Percentiles rank a stretch among this genome's conserved stretches.
Evolutionary conservation across 2,113 vertebrate species (phyloP).

Genomic region (Serilophus lunatus): DNA sequence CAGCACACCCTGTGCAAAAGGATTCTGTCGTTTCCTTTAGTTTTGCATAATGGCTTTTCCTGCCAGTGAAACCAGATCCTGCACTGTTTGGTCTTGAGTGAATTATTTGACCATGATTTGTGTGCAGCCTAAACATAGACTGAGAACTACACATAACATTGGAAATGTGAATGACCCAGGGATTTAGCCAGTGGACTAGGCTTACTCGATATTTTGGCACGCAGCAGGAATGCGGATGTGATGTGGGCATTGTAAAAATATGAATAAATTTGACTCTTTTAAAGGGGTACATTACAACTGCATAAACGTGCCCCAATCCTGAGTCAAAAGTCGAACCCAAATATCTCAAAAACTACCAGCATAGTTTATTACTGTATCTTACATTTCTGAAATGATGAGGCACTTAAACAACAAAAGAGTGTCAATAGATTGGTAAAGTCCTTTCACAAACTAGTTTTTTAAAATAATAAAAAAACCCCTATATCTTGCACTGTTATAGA

Average conservation of each 20-base stretch:
- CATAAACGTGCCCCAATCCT: not conserved
- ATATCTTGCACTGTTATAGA: not conserved
- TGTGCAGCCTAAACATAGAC: not conserved
- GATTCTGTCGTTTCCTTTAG: not conserved
- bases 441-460: not conserved
- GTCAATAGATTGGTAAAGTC: not conserved
- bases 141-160: not conserved
- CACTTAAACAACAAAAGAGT: not conserved
- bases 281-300: not conserved
- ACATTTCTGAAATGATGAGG: not conserved
- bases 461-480: not conserved
- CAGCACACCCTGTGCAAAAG: not conserved
- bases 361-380: not conserved
- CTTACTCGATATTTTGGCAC: not conserved
- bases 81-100: not conserved
- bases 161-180: not conserved
- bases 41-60: slow-evolving; percentile 31
- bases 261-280: not conserved
- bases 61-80: slow-evolving; percentile 30
- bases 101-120: slow-evolving; percentile 42
- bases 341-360: not conserved
- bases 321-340: not conserved
- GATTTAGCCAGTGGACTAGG: not conserved
- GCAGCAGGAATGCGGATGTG: not conserved
- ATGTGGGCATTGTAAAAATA: not conserved